Base-by-base conservation (phyloP, 2,113 vertebrate species). In the Bubo bubo region DNA sequence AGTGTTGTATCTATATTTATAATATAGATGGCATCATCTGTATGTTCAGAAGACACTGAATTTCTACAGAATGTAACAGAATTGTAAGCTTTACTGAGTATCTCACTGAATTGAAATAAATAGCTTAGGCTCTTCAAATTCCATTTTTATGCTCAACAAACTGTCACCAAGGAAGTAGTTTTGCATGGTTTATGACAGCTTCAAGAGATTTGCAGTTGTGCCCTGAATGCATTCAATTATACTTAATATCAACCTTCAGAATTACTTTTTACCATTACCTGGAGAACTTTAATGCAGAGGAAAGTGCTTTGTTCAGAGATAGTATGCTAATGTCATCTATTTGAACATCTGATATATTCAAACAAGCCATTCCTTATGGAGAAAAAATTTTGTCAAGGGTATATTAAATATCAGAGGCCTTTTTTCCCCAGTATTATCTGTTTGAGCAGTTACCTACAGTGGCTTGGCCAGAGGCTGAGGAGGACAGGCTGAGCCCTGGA, bases 171-270 rank as follows among this genome's bases (percentile, higher is more conserved):
- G 79, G 59, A 96, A 96, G 92, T 82, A 91, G 70, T 88, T 97
- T 96, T 96, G 66, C 73, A 88, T 89, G 86, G 86, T 97, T 98
- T 96, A 95, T 95, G 95, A 91, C 91, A 92, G 86, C 81, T 97
- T 96, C 53, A 91, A 96, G 93, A 96, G 92, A 97, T 98, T 97
- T 96, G 84, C 72, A 92, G 89, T 86, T 97, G 60, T 93, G 52
- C 85, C 91, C 68, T 95, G 97, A 98, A 97, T 97, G 92, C 64
- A 76, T 98, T 92, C 90, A 98, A 97, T 98, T 97, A 95, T 53
- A 95, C 56, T 92, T 95, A 97, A 93, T 94, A 97, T 94, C 90
- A 96, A 83, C 96, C 91, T 97, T 96, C 68, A 93, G 79, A 96
- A 97, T 97, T 91, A 97, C 84, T 95, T 98, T 96, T 96, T 95